Percentiles rank a stretch among this genome's conserved stretches.
Conservation (phyloP, 2,113 vertebrate species). For the Rafetus swinhoei region DNA sequence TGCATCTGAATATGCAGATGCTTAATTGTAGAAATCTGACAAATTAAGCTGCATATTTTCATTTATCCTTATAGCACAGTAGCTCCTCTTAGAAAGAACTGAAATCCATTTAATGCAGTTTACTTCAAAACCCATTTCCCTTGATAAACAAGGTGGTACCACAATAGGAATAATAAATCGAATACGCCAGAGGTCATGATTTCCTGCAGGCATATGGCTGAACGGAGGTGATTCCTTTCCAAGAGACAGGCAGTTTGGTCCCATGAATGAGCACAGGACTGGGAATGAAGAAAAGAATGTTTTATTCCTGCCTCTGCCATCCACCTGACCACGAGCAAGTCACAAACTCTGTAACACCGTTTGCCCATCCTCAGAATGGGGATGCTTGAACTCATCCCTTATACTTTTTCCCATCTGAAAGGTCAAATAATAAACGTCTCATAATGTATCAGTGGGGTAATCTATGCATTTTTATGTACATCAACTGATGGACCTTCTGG, state of each 20-base stretch:
- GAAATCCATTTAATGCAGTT: background rate
- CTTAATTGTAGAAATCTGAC: background rate
- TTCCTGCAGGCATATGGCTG: background rate
- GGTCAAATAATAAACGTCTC: background rate
- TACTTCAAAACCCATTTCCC: background rate
- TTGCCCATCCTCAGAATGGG: background rate
- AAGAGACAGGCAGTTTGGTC: background rate
- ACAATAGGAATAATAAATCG: background rate
- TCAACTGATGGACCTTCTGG: background rate
- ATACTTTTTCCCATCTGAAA: background rate
- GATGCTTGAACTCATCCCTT: background rate
- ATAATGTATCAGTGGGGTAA: background rate
- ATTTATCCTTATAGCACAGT: background rate
- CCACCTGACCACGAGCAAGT: background rate
- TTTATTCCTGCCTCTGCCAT: background rate
- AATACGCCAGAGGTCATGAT: background rate
- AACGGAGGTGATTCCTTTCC: background rate
- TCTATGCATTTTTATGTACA: background rate
- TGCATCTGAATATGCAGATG: background rate
- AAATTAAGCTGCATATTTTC: background rate
- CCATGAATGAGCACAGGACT: background rate
- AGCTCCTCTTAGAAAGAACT: background rate
- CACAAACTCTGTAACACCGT: background rate
- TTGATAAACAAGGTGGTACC: background rate
- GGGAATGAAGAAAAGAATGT: background rate